Evolutionary conservation across 2,797 vertebrate genomes (phyloP).

Genomic region (Sebastes elongatus): DNA sequence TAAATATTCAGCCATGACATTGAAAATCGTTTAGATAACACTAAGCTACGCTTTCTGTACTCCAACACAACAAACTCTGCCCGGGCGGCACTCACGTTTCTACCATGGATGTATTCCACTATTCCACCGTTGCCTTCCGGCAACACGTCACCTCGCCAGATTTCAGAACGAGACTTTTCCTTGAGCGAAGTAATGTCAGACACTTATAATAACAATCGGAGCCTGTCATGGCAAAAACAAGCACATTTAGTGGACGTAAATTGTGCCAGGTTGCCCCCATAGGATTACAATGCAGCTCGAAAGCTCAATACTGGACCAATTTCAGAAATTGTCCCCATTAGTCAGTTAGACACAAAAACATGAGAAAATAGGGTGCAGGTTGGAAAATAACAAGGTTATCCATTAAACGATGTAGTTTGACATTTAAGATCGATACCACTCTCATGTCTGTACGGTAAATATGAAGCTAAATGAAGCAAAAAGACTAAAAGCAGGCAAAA

Average conservation of each 20-base stretch:
- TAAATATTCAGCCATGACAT: too few relatives aligned
- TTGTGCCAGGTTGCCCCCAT: background rate
- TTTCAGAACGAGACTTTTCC: background rate
- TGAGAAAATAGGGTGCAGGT: background rate
- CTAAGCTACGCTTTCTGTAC: too few relatives aligned
- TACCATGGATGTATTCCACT: too few relatives aligned
- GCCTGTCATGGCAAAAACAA: background rate
- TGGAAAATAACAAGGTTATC: background rate
- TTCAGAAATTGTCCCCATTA: background rate
- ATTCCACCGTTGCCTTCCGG: background rate
- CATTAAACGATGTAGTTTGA: background rate
- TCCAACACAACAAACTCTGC: too few relatives aligned
- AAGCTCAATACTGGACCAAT: background rate
- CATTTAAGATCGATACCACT: background rate
- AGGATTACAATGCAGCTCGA: background rate
- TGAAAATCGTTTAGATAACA: too few relatives aligned
- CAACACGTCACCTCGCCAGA: background rate
- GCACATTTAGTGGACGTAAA: background rate
- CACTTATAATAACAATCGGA: too few relatives aligned
- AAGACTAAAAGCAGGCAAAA: fast-evolving
- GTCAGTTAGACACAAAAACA: background rate
- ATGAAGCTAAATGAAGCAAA: background rate
- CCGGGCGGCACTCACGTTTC: too few relatives aligned
- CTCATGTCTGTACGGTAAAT: background rate
- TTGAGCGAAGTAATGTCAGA: background rate